These are phyloP conservation scores for Motacilla alba DNA, from an alignment of 2,113 vertebrate genomes.

Conservation along the genomic window DNA sequence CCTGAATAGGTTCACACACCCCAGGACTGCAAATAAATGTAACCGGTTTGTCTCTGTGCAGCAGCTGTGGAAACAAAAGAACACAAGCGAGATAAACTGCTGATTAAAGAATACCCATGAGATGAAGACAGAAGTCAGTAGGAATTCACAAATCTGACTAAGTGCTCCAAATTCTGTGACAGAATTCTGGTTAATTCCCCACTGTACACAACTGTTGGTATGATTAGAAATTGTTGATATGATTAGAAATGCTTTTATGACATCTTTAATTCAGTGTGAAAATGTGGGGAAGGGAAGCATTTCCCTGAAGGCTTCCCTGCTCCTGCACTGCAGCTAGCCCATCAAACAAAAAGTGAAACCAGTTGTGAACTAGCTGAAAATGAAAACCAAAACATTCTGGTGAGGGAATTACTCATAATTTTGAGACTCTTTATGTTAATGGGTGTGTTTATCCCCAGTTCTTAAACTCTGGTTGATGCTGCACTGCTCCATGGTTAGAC, in stretches of 20 bases:
- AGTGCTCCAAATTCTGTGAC: background rate
- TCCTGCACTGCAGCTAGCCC: background rate
- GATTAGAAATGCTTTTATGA: background rate
- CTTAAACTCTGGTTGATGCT: background rate
- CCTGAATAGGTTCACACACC: background rate
- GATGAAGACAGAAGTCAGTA: background rate
- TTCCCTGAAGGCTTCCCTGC: background rate
- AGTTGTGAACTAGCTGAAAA: background rate
- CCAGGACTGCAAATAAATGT: background rate
- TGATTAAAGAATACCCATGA: background rate
- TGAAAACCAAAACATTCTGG: background rate
- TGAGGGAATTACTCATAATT: background rate
- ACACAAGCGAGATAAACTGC: background rate
- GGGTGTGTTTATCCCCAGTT: background rate
- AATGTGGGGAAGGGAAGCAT: background rate
- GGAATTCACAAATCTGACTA: background rate
- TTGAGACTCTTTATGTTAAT: background rate
- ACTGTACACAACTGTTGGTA: background rate
- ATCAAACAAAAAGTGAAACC: constrained; percentile 34
- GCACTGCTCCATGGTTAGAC: background rate
- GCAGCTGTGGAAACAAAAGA: background rate
- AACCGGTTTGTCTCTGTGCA: background rate
- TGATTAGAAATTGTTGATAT: background rate
- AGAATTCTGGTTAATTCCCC: background rate
- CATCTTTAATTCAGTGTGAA: background rate